Conservation (phyloP, 2,888 invertebrate species). For the Acanthosepion pharaonis region DNA sequence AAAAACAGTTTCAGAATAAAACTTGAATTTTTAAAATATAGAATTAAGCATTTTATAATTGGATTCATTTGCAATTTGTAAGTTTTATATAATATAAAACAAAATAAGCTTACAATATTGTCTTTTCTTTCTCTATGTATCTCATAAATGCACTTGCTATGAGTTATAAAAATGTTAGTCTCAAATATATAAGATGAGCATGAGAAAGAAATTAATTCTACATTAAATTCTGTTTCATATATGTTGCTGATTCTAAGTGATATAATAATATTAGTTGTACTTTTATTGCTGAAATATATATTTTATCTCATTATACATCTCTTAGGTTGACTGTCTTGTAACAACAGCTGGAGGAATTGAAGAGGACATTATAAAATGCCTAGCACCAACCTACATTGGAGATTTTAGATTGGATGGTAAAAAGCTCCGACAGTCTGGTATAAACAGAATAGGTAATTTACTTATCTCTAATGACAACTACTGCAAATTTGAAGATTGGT, state of each 20-base stretch:
- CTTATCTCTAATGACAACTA: slow-evolving; percentile 98
- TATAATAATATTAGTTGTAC: background rate
- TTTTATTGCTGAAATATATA: no score
- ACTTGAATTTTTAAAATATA: no score
- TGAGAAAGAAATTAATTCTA: no score
- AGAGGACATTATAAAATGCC: slow-evolving; percentile 98
- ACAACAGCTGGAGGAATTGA: slow-evolving; percentile 98
- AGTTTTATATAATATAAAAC: no score
- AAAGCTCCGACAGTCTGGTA: slow-evolving; percentile 85
- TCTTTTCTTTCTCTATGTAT: no score
- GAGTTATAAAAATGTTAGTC: no score
- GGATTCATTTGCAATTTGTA: no score
- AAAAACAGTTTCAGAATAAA: no score
- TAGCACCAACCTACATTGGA: slow-evolving; percentile 94
- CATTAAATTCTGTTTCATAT: background rate
- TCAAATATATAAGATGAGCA: no score
- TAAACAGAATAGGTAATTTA: slow-evolving; percentile 93
- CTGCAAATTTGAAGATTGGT: slow-evolving; percentile 97
- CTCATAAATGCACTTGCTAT: no score
- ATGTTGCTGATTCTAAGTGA: background rate
- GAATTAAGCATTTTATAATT: no score
- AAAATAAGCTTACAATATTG: no score
- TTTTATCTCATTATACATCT: background rate
- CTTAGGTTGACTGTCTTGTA: slow-evolving; percentile 92
- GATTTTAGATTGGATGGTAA: slow-evolving; percentile 89